Conservation (phyloP, 2,888 invertebrate species). For the Agrochola lota region DNA sequence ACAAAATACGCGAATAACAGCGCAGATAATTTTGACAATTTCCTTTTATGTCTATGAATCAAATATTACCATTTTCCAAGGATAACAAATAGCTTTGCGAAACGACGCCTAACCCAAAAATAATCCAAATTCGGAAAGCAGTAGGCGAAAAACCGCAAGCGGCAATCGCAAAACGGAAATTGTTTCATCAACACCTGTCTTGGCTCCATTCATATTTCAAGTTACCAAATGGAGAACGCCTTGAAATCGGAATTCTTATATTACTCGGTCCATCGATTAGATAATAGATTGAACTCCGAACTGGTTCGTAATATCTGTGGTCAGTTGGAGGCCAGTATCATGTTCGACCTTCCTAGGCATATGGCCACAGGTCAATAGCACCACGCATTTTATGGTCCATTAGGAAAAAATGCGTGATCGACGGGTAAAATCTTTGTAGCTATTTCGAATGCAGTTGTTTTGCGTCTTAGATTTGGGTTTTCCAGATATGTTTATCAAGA, state of each 20-base stretch:
- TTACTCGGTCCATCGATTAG: conserved; percentile 45
- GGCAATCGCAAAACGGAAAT: conserved; percentile 52
- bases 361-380: conserved; percentile 60
- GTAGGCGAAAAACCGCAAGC: conserved; percentile 53
- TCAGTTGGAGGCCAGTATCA: conserved; percentile 38
- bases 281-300: conserved; percentile 53
- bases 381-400: conserved; percentile 28
- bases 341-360: conserved; percentile 45
- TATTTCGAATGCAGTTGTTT: conserved; percentile 9
- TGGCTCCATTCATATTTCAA: conserved; percentile 53
- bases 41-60: conserved; percentile 11
- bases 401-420: conserved; percentile 22
- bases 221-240: conserved; percentile 53
- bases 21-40: conserved; percentile 9
- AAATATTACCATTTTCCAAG: conserved; percentile 20
- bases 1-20: not conserved
- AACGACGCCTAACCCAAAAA: conserved; percentile 40
- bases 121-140: conserved; percentile 37
- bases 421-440: conserved; percentile 12
- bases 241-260: conserved; percentile 35
- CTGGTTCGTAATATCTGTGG: conserved; percentile 38
- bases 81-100: conserved; percentile 40
- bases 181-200: conserved; percentile 53
- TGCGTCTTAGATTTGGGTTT: conserved; percentile 36
- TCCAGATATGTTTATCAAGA: conserved; percentile 27